phyloP scores from a whole-genome alignment of 2,888 invertebrate genomes.

The Alloscopus bannaensis region DNA sequence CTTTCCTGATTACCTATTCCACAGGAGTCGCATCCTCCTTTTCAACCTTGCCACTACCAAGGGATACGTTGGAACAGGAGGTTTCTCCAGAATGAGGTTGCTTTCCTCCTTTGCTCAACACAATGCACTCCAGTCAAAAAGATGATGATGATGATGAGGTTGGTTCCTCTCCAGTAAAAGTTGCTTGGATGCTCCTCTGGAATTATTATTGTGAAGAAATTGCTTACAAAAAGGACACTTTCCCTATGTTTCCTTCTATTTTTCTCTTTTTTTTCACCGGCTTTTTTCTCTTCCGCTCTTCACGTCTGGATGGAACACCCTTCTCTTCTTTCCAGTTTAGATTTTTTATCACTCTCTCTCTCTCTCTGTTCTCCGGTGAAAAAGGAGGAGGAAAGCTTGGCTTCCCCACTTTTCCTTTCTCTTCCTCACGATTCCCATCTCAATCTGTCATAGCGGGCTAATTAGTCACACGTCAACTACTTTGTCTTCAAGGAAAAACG shows the following conservation, averaged over 20 bases:
- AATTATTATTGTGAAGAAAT: conserved; percentile 63
- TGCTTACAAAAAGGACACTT: conserved; percentile 60
- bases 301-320: conserved; percentile 17
- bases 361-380: conserved; percentile 24
- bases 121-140: too few relatives aligned
- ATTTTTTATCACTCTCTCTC: background rate
- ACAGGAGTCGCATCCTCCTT: conserved; percentile 66
- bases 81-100: too few relatives aligned
- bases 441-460: conserved; percentile 73
- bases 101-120: background rate
- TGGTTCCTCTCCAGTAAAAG: conserved; percentile 21
- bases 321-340: conserved; percentile 7
- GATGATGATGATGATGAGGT: conserved; percentile 40
- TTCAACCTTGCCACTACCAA: conserved; percentile 58
- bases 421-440: conserved; percentile 65
- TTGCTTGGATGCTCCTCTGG: conserved; percentile 60
- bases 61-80: conserved; percentile 32
- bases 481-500: conserved; percentile 45
- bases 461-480: conserved; percentile 72
- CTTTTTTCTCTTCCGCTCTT: conserved; percentile 35
- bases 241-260: conserved; percentile 42
- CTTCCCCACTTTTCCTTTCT: conserved; percentile 13
- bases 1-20: conserved; percentile 73
- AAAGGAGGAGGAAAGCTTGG: conserved; percentile 12
- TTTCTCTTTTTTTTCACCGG: conserved; percentile 56